Conservation (phyloP, 1,140 invertebrate species). For the Plectus sambesii region DNA sequence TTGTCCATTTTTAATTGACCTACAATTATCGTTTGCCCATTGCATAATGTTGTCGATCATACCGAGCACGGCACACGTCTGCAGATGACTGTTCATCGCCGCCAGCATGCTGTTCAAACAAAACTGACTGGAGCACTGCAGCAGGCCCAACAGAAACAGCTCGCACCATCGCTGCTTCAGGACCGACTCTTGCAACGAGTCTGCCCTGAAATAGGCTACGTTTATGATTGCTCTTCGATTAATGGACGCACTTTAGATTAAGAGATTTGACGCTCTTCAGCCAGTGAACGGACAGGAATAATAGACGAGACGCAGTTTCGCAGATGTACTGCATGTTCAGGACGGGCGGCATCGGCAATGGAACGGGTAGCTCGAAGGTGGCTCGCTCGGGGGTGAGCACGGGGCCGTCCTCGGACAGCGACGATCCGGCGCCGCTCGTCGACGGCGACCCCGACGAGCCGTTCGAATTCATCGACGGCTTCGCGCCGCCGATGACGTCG, state of each 20-base stretch:
- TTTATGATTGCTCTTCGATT: neutral
- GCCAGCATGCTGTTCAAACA: constrained; percentile 68
- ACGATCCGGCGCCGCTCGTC: constrained; percentile 25
- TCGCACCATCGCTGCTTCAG: constrained; percentile 81
- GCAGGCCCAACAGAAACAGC: constrained; percentile 76
- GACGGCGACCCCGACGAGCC: constrained; percentile 20
- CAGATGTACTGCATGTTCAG: constrained; percentile 78
- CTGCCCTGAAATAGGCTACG: constrained; percentile 55
- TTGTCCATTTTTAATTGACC: constrained; percentile 31
- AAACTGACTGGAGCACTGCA: constrained; percentile 69
- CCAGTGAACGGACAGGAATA: constrained; percentile 80
- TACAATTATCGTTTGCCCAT: constrained; percentile 15
- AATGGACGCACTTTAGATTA: constrained; percentile 51
- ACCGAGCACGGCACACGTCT: constrained; percentile 50
- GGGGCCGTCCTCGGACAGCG: constrained; percentile 40
- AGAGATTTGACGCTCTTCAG: constrained; percentile 69
- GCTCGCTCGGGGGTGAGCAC: constrained; percentile 46
- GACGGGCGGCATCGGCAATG: constrained; percentile 65
- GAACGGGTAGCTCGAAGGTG: constrained; percentile 66
- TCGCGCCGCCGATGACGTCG: constrained; percentile 18
- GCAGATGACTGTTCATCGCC: constrained; percentile 61
- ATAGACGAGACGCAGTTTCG: constrained; percentile 72
- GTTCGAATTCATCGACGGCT: neutral
- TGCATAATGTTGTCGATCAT: constrained; percentile 15
- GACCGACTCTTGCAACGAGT: constrained; percentile 64